Conservation (phyloP, 2,888 invertebrate genomes). For the Spicauda simplicius region DNA sequence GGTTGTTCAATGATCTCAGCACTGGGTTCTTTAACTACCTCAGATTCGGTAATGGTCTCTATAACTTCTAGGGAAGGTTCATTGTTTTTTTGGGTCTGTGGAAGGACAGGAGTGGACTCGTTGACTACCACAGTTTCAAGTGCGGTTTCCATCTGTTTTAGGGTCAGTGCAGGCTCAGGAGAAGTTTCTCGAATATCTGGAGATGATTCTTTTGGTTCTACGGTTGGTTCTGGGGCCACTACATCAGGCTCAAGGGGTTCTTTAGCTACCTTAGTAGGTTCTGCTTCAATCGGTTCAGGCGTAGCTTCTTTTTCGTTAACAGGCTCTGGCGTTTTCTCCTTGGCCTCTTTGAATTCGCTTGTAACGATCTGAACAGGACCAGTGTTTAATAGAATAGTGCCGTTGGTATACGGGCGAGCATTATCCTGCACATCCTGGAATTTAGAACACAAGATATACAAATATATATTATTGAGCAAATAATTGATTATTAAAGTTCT, state of each 20-base stretch:
- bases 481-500: too few species aligned
- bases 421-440: conserved; percentile 75
- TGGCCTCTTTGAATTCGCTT: conserved; percentile 65
- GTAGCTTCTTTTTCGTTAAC: conserved; percentile 43
- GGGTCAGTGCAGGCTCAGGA: conserved; percentile 11
- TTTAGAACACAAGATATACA: neutral
- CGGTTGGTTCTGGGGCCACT: conserved; percentile 43
- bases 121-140: conserved; percentile 23
- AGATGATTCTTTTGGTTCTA: conserved; percentile 35
- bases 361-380: conserved; percentile 74
- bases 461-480: neutral
- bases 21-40: neutral
- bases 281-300: conserved; percentile 37
- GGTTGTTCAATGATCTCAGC: neutral
- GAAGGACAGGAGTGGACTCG: conserved; percentile 1
- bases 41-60: neutral
- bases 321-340: conserved; percentile 57
- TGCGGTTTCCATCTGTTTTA: conserved; percentile 16
- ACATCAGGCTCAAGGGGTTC: conserved; percentile 38
- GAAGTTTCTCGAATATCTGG: conserved; percentile 34
- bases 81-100: neutral
- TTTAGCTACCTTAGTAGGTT: conserved; percentile 45
- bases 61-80: neutral
- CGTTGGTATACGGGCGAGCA: conserved; percentile 76
- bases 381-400: conserved; percentile 68